phyloP scores from a whole-genome alignment of 2,113 vertebrate genomes.

The Lethenteron reissneri region DNA sequence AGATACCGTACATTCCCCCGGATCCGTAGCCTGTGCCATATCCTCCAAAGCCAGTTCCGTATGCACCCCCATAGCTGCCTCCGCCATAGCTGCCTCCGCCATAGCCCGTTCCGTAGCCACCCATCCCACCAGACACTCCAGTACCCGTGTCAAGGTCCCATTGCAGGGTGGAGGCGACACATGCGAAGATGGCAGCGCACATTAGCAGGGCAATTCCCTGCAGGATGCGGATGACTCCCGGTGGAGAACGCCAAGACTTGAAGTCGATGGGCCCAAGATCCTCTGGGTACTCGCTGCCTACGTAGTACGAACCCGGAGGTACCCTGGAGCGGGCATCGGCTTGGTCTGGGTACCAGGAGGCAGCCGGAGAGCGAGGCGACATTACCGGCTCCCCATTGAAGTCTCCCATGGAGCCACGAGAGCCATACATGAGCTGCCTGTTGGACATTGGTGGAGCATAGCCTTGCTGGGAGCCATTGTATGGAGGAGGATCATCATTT shows the following conservation, averaged over 20 bases:
- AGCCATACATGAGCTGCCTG: too few relatives aligned
- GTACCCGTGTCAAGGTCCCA: constrained; percentile 43
- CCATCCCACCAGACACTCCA: constrained; percentile 10
- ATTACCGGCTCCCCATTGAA: too few relatives aligned
- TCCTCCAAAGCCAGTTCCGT: constrained; percentile 9
- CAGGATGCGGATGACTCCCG: constrained; percentile 34
- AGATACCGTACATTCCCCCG: constrained; percentile 14
- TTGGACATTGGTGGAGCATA: too few relatives aligned
- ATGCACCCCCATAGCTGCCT: constrained; percentile 1
- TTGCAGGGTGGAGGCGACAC: constrained; percentile 47
- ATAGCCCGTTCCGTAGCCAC: constrained; percentile 15
- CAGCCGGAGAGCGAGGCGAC: too few relatives aligned
- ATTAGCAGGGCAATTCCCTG: constrained; percentile 24
- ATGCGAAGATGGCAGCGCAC: constrained; percentile 43
- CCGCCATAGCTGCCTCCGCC: constrained; percentile 11
- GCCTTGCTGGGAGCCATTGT: too few relatives aligned
- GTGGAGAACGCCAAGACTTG: constrained; percentile 43
- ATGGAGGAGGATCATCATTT: too few relatives aligned
- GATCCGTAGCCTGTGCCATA: constrained; percentile 29
- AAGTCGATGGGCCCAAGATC: constrained; percentile 32
- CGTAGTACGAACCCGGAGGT: constrained; percentile 30
- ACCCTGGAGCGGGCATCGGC: too few relatives aligned
- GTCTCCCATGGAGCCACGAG: too few relatives aligned
- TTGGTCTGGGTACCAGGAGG: too few relatives aligned
- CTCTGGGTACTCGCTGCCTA: constrained; percentile 13